Evolutionary conservation across 2,797 vertebrate species (phyloP).

Genomic region (Chaetophractus vellerosus): DNA sequence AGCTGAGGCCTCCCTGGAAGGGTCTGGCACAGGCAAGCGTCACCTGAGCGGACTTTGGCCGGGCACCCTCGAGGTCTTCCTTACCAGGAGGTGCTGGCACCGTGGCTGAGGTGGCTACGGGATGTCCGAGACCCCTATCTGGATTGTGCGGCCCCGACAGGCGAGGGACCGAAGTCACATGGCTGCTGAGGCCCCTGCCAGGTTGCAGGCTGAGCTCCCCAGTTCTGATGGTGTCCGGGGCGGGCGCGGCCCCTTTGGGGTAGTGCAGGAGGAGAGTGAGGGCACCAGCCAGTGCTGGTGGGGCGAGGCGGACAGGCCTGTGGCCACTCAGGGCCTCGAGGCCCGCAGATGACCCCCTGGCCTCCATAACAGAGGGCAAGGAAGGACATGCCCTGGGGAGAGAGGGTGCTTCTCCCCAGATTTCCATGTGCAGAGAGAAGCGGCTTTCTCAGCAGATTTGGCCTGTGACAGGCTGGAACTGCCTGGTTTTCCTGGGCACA

Average conservation of each 20-base stretch:
- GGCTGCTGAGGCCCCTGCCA: background rate
- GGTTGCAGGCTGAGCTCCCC: too few species aligned
- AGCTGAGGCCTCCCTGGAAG: too few species aligned
- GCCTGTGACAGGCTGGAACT: background rate
- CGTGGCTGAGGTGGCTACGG: too few species aligned
- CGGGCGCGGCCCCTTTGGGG: fast-evolving
- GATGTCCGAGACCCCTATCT: background rate
- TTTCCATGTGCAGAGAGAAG: background rate
- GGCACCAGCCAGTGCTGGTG: background rate
- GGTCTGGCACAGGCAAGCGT: fast-evolving
- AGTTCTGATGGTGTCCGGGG: background rate
- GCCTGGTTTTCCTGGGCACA: background rate
- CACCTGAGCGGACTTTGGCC: too few species aligned
- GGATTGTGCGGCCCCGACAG: fast-evolving
- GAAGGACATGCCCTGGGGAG: background rate
- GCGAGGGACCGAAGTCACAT: background rate
- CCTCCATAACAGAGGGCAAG: background rate
- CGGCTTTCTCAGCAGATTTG: background rate
- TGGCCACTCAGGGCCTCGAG: too few species aligned
- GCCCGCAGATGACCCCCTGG: background rate
- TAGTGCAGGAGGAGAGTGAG: fast-evolving
- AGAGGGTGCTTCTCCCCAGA: background rate
- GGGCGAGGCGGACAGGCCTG: background rate
- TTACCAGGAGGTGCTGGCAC: background rate
- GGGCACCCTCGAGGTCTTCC: background rate